Conservation (phyloP, 2,797 vertebrate species). For the Gadopsis marmoratus region DNA sequence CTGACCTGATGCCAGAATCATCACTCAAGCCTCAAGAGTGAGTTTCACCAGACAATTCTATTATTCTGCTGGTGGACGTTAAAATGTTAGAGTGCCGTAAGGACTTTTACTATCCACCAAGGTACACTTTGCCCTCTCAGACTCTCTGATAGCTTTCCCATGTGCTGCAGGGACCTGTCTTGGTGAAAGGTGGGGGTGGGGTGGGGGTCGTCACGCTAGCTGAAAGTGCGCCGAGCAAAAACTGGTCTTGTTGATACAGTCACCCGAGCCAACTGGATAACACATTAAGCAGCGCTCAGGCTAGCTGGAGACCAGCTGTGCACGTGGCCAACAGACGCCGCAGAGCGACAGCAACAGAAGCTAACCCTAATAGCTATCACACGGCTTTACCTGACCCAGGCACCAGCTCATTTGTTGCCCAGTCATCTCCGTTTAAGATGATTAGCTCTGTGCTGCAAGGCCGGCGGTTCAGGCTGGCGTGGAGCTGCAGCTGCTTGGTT, state of each 20-base stretch:
- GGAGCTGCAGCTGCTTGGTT: conserved; percentile 51
- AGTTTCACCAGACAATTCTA: conserved; percentile 26
- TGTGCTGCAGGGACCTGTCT: conserved; percentile 54
- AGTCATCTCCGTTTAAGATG: conserved; percentile 38
- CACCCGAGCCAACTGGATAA: conserved; percentile 79
- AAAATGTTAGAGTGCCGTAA: conserved; percentile 28
- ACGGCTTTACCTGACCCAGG: conserved; percentile 56
- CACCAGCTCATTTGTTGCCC: conserved; percentile 58
- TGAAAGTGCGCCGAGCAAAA: conserved; percentile 63
- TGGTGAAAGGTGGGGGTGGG: not conserved
- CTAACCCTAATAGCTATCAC: conserved; percentile 71
- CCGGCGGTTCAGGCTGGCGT: conserved; percentile 44
- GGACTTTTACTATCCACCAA: conserved; percentile 26
- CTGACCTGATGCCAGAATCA: conserved; percentile 56
- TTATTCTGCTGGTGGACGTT: conserved; percentile 21
- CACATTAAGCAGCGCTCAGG: conserved; percentile 64
- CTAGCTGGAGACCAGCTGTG: conserved; percentile 58
- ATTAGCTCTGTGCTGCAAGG: conserved; percentile 22
- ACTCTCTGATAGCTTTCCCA: conserved; percentile 54
- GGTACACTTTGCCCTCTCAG: conserved; percentile 17
- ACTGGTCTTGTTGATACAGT: conserved; percentile 79
- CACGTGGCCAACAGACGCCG: conserved; percentile 65
- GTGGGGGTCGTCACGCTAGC: conserved; percentile 40
- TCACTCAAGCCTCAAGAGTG: conserved; percentile 43
- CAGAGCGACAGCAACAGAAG: conserved; percentile 60